Evolutionary conservation across 2,888 invertebrate genomes (phyloP), one percentile per base, ranked within the genome.

Genomic region (Scaeva pyrastri): DNA sequence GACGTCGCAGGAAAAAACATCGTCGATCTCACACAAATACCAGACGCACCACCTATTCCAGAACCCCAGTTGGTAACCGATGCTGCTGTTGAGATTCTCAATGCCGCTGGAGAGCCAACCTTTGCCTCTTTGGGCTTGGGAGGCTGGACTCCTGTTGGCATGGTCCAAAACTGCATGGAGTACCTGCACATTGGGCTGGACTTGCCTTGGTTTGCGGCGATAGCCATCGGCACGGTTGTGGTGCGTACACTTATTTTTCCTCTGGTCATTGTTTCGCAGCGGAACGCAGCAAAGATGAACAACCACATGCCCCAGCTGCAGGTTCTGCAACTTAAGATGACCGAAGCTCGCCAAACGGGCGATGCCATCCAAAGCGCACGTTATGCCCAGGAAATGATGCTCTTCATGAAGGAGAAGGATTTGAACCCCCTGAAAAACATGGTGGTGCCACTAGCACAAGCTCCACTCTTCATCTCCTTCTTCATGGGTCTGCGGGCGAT

Each of bases 131-230:
- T 98, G 60, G 98, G 98, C 0, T 93, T 98, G 21, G 97, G 97
- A 2, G 96, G 97, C 31, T 97, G 95, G 95, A 93, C 94, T 16
- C 98, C 98, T 0, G 94, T 96, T 0, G 98, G 98, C 0, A 91
- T 97, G 6, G 94, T 98, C 14, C 97, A 98, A 91, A 94, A 95
- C 58, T 94, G 94, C 85, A 93, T 99, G 89, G 98, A 99, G 92
- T 96, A 93, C 89, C 89, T 98, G 48, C 99, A 99, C 91, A 94
- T 97, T n/a, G 93, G 94, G 0, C 92, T 94, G 12, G 97, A 96
- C 88, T 88, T 99, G 12, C 99, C 99, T 0, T 99, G 99, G 99
- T 99, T 98, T 98, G 95, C 94, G 45, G 94, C 97, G 12, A 98
- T 99, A 89, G 93, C 96, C 2, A 93, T 96, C 73, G 96, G 96